Base-by-base conservation (phyloP, 2,888 invertebrate species). In the Nasonovia ribisnigri region DNA sequence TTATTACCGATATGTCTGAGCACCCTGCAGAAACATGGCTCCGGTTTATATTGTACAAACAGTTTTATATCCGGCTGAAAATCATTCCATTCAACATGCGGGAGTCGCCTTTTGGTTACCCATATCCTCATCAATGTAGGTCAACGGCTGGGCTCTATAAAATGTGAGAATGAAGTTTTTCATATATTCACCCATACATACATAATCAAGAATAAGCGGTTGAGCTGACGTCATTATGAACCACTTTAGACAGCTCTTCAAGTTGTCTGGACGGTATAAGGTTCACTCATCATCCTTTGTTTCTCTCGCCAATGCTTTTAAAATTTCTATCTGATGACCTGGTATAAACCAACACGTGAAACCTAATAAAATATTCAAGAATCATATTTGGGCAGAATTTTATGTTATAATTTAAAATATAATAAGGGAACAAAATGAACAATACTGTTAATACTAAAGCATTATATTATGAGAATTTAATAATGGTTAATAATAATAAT, bases 1-100 rank as follows among this genome's bases (percentile, higher is more conserved):
- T 92, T 92, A 92, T 92, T 87, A 88, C 92, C 87, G 92, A 92
- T 87, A 92, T 20, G 92, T 92, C 48, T 87, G 48, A 60, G 46
- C 92, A 43, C 54, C 84, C 42, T 36, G 77, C 84, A 86, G 84
- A 91, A 91, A 91, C 84, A 54, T 46, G 86, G 86, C n/a, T 43
- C 36, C 86, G 48, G 86, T 29, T 29, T 42, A 43, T n/a, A 48
- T 48, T 60, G 60, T 36, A 48, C 86, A 48, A 86, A 91, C 86
- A 60, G 13, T 87, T 87, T 87, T 60, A 36, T 92, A 88, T 67
- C 92, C 92, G 92, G 48, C 87, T 51, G 11, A 87, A 92, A 88
- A 92, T 87, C 92, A n/a, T 92, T 88, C 36, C 48, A 36, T 92
- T 92, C 48, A 36, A 87, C 87, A 42, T 43, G 48, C 84, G 26